Conservation (phyloP, 2,888 invertebrate genomes). For the Caradrina clavipalpis region DNA sequence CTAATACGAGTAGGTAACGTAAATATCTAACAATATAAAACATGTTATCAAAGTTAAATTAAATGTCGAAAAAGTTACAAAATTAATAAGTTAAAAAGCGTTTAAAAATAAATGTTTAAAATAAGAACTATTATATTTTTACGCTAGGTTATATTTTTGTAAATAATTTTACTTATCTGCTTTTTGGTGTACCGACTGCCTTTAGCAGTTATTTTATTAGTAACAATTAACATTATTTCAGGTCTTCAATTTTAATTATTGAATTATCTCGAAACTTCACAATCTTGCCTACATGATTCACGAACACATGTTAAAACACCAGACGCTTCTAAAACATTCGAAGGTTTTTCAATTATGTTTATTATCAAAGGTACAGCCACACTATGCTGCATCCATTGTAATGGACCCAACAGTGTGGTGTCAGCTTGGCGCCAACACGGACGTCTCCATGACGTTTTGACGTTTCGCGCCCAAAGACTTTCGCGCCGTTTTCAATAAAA, state of each 20-base stretch:
- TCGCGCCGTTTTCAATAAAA: conserved; percentile 58
- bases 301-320: conserved; percentile 27
- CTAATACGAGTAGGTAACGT: background rate
- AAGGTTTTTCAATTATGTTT: conserved; percentile 38
- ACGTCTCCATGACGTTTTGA: conserved; percentile 70
- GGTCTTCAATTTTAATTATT: background rate
- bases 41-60: conserved; percentile 6
- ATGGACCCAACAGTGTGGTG: conserved; percentile 70
- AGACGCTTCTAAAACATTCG: conserved; percentile 17
- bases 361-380: conserved; percentile 47
- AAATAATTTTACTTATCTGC: no score
- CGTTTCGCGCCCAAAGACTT: conserved; percentile 63
- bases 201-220: background rate
- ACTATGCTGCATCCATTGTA: conserved; percentile 58
- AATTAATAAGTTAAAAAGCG: background rate
- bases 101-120: background rate
- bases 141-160: no score
- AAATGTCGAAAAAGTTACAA: background rate
- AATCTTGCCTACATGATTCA: conserved; percentile 13
- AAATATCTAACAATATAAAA: background rate
- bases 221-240: background rate
- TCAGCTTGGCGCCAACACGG: conserved; percentile 69
- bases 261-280: background rate
- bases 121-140: background rate
- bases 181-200: no score